Base-by-base conservation (phyloP, 2,113 vertebrate species). In the Callospermophilus lateralis region DNA sequence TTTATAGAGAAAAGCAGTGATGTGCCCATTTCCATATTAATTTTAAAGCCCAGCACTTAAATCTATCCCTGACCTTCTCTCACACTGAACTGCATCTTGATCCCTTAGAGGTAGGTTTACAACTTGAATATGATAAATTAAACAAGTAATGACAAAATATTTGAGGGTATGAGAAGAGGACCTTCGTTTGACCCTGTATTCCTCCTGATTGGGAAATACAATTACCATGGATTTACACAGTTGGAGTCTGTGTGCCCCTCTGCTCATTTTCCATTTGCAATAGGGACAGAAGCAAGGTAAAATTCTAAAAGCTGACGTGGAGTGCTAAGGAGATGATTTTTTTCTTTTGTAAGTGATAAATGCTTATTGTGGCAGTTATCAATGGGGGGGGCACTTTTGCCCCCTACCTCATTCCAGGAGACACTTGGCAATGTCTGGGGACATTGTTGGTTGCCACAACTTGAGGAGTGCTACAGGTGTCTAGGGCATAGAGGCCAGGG, bases 151-250 rank as follows among this genome's bases (percentile, higher is more conserved):
- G 70, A 24, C 85, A 63, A 63, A n/a, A 39, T 2, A 12, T 19
- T 8, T 26, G 51, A 45, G 7, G 30, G 65, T 70, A 61, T 34
- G 16, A 51, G 39, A 22, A 45, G 53, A 16, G 9, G 39, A 3
- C 22, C n/a, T 7, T 28, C 15, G 42, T 28, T 30, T 2, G 15
- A 67, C 10, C 0, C 24, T 12, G 19, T 8, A 0, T 51, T 48
- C 80, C 34, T 34, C 28, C 30, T n/a, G 24, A 8, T 16, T 32
- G 26, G 53, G 16, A 65, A 70, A 26, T 7, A 2, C 0, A 6
- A 39, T 24, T 34, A 8, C 53, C 15, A 1, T 1, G 15, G n/a
- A 19, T 48, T 19, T 1, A 11, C 0, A 12, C 63, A 58, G 28
- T 7, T 1, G 10, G 17, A 28, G 32, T 39, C 48, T 3, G 1